A percentile compares a stretch with the other conserved stretches of the same genome.
Evolutionary conservation across 2,797 vertebrate genomes (phyloP).

Genomic region (Tiaroga cobitis): DNA sequence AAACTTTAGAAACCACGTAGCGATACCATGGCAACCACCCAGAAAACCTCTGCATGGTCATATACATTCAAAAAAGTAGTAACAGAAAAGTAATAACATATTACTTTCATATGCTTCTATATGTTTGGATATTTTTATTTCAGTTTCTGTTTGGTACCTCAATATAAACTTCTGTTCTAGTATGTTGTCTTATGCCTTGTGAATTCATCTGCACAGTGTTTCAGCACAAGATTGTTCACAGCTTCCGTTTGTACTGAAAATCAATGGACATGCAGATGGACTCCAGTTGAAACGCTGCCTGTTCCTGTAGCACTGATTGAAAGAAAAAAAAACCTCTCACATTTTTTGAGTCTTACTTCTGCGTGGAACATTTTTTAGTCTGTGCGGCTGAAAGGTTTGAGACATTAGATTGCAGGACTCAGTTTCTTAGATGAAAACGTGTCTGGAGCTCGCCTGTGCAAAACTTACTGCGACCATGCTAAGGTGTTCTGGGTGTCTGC

Average conservation of each 20-base stretch:
- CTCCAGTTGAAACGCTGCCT: constrained; percentile 17
- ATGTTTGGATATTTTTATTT: not conserved
- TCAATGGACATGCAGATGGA: constrained; percentile 37
- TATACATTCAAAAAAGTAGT: not conserved
- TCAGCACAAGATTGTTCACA: constrained; percentile 31
- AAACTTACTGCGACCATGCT: not conserved
- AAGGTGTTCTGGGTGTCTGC: not conserved
- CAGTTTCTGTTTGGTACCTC: not conserved
- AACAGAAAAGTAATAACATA: not conserved
- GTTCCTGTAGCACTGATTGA: constrained; percentile 6
- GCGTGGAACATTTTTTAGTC: not conserved
- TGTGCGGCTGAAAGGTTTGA: not conserved
- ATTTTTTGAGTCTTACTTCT: not conserved
- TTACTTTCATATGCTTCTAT: too few species aligned
- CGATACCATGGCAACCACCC: not conserved
- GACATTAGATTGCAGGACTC: not conserved
- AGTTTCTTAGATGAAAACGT: not conserved
- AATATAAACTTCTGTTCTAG: not conserved
- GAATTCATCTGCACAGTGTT: constrained; percentile 19
- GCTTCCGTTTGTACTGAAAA: constrained; percentile 34
- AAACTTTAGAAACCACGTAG: not conserved
- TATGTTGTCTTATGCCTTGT: not conserved
- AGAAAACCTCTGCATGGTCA: not conserved
- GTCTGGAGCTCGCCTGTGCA: not conserved
- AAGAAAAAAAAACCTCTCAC: not conserved